Conservation (phyloP, 2,113 vertebrate genomes). For the Uropsilus gracilis region DNA sequence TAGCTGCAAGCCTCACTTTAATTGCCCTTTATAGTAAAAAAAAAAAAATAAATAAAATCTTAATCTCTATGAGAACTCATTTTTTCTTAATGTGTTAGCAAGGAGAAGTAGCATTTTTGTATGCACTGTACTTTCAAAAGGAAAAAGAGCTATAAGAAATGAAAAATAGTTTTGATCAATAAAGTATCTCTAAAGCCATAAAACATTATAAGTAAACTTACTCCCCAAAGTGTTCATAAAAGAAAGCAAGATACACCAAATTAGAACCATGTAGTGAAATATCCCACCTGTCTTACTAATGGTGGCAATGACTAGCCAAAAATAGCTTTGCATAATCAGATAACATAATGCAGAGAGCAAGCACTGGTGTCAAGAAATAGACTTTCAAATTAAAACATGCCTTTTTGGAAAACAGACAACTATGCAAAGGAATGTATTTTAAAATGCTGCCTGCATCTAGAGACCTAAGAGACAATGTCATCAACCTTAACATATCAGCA, state of each 20-base stretch:
- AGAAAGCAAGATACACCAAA: background rate
- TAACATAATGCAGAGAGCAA: background rate
- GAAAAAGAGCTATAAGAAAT: conserved; percentile 49
- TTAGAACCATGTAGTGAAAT: background rate
- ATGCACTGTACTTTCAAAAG: background rate
- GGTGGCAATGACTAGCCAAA: background rate
- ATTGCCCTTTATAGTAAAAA: conserved; percentile 49
- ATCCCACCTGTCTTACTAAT: background rate
- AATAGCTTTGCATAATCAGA: background rate
- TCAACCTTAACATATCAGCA: background rate
- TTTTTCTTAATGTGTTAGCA: conserved; percentile 66
- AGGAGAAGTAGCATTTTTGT: conserved; percentile 24
- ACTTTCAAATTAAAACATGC: background rate
- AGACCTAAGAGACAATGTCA: background rate
- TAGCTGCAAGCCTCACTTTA: conserved; percentile 17
- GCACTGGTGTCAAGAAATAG: background rate
- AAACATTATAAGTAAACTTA: conserved; percentile 37
- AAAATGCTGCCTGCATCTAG: background rate
- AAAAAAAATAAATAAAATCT: conserved; percentile 67
- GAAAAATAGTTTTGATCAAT: conserved; percentile 27
- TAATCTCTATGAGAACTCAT: conserved; percentile 48
- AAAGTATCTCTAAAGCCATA: conserved; percentile 1
- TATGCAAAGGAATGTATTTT: background rate
- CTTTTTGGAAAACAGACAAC: background rate
- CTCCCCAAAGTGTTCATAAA: conserved; percentile 33